Evolutionary conservation across 2,888 invertebrate species (phyloP), one percentile per base, ranked within the genome.

Genomic region (Spisula solida): DNA sequence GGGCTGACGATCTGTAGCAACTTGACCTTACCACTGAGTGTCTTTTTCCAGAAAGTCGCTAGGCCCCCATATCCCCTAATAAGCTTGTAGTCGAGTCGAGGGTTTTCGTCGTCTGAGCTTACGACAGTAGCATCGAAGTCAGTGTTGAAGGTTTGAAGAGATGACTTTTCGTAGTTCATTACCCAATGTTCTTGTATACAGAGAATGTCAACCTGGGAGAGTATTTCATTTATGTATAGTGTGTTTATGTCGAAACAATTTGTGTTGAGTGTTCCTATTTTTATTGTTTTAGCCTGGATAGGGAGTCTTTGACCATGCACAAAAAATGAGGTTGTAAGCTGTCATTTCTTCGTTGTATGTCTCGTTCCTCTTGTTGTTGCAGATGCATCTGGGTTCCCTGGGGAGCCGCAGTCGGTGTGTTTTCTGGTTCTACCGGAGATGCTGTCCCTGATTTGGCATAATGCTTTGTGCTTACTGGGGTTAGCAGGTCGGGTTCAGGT

Each of bases 161-260:
- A 60, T n/a, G 20, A 60, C 25, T 60, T 60, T n/a, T 60, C 60
- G 25, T 60, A 60, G 60, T 60, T 60, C 20, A 60, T 20, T 60
- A 60, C 25, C 60, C 60, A 60, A 25, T 60, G 60, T 60, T 60
- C 60, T 60, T 60, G 60, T 60, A 60, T 20, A 25, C 60, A 60
- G 20, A 60, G 25, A n/a, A 60, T 60, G 25, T 60, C 60, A 60
- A n/a, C n/a, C 25, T 60, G n/a, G 25, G 20, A n/a, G 25, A 60
- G 60, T n/a, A 60, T 20, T 20, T 20, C 20, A 20, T 25, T 60
- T 60, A 60, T n/a, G 60, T 60, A 60, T 20, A 60, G 20, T n/a
- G 25, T 60, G 25, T 60, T 60, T 20, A 5, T 60, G 20, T 60
- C 25, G 20, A 25, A 20, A 60, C 25, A n/a, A n/a, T 60, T 20